Evolutionary conservation across 2,797 vertebrate genomes (phyloP), one percentile per base, ranked within the genome.

Genomic region (Sebastes matsubarae): DNA sequence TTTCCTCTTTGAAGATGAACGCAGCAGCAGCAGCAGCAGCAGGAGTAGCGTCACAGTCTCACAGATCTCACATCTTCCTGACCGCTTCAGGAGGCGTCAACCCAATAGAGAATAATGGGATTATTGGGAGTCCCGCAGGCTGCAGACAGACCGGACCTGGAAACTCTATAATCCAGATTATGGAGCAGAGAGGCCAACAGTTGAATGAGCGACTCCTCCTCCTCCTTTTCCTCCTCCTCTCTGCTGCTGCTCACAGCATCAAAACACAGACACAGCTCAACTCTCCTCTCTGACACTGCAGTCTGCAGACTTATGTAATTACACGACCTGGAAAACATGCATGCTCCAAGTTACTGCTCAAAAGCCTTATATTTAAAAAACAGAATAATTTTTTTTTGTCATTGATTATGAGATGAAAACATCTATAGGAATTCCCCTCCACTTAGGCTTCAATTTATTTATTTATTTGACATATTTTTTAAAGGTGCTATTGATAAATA

Each of bases 121-220:
- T 94, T 92, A 93, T 57, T 80, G 81, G 63, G 75, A 74, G 68
- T 83, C 87, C 82, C 69, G 83, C 36, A 38, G 36, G 73, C 58
- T 68, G 83, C 68, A 74, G 87, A 84, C 74, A 74, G 87, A 84
- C 74, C 46, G 83, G 84, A 82, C 72, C 42, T 46, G 7, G 27
- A 24, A 73, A 69, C 79, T 86, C 73, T 94, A 14, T 59, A 94
- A 95, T 95, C 94, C 93, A 92, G 94, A 95, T 94, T 94, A 94
- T 46, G 42, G 79, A 82, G 20, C 6, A 16, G 42, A 61, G 76
- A 75, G 25, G 74, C 71, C 85, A 79, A 77, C 72, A 82, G 86
- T 77, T 74, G 68, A 73, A 57, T 6, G 72, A 63, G 67, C 60
- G 52, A 60, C 60, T 64, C 61, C 55, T 80, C 75, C 80, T 88